Evolutionary conservation across 2,888 invertebrate genomes (phyloP), one percentile per base, ranked within the genome.

Genomic region (Ethmia dodecea): DNA sequence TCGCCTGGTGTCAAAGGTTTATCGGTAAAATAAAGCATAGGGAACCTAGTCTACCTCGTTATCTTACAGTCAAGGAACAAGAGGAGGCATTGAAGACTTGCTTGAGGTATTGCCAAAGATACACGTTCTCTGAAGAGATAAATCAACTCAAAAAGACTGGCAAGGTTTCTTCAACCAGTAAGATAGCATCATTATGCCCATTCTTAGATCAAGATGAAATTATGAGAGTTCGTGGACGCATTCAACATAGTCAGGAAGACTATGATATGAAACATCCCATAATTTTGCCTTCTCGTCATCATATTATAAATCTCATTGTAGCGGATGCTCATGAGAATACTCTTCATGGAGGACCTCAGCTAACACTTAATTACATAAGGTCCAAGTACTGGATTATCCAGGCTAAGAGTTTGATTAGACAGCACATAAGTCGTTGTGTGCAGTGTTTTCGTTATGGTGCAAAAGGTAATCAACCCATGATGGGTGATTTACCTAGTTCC

Each of bases 311-410:
- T 5, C 13, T 50, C 6, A 32, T 51, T 22, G 15, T 55, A 12
- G 2, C n/a, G 11, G 29, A 20, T 5, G 25, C 25, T 11, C 25
- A 25, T 25, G 11, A 10, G 5, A 25, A 25, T 5, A 25, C 25
- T 5, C 13, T 55, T 3, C 59, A 59, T 36, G 56, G 56, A 4
- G 53, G 52, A 5, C 42, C 45, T 3, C 49, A 47, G n/a, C 3
- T 49, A 1, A 51, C 45, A 34, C 10, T 52, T 0, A 47, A 40
- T 30, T 51, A 37, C 16, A 6, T 57, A 4, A 29, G 48, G 13
- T 22, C 38, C 0, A 44, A 38, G 30, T 56, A 40, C 13, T 55
- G 47, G 47, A 53, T 59, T 1, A 2, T 53, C 12, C 14, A 37
- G 5, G 38, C 24, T 0, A 45, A 15, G 11, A 8, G 8, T n/a